These are phyloP conservation scores for Drosophila subquinaria DNA, from an alignment of 2,888 invertebrate species.

Conservation along the genomic window DNA sequence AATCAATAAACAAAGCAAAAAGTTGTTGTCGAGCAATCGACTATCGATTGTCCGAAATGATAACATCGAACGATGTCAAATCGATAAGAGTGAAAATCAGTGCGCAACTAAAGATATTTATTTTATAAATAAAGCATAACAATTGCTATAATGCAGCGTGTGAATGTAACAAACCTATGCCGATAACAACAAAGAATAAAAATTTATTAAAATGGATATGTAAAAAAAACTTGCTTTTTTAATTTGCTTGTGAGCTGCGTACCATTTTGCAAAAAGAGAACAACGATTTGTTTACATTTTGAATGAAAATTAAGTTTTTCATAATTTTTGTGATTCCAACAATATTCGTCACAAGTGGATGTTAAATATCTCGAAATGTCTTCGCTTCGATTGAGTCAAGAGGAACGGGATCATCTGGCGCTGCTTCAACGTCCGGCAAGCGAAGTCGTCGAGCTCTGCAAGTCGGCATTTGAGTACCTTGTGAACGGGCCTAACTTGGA, in stretches of 20 bases:
- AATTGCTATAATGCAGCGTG: background rate
- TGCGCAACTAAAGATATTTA: background rate
- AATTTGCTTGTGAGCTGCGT: slow-evolving; percentile 29
- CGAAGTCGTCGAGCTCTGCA: slow-evolving; percentile 89
- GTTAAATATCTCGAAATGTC: slow-evolving; percentile 38
- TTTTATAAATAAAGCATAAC: background rate
- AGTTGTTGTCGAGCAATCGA: slow-evolving; percentile 15
- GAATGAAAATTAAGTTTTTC: slow-evolving; percentile 7
- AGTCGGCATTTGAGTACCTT: slow-evolving; percentile 88
- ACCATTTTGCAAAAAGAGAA: slow-evolving; percentile 29
- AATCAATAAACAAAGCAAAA: slow-evolving; percentile 60
- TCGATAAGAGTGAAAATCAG: background rate
- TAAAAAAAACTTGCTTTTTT: background rate
- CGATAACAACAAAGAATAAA: background rate
- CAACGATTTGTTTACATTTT: slow-evolving; percentile 43
- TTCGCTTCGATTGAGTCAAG: slow-evolving; percentile 85
- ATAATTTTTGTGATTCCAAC: slow-evolving; percentile 30
- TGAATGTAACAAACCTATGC: background rate
- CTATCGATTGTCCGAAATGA: background rate
- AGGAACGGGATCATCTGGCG: slow-evolving; percentile 87
- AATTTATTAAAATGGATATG: background rate
- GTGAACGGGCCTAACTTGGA: slow-evolving; percentile 88
- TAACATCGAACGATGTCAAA: slow-evolving; percentile 18
- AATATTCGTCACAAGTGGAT: background rate
- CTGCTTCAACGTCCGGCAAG: slow-evolving; percentile 87